Base-by-base conservation (phyloP, 2,113 vertebrate genomes). In the Pachypanchax playfairii region DNA sequence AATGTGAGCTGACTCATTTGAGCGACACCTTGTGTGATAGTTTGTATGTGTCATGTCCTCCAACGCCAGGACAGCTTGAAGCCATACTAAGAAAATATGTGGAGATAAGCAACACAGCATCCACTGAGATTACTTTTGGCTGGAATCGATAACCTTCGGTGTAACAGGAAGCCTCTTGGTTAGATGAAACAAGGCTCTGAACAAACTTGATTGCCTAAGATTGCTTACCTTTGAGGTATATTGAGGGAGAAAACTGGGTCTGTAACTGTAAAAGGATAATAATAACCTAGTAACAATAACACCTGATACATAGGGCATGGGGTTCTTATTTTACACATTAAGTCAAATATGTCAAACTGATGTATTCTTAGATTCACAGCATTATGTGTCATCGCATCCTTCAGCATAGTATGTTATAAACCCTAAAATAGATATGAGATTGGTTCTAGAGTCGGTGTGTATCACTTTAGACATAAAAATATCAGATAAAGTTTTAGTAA, bases 1-100 rank as follows among this genome's bases (percentile, higher is more conserved):
- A 84, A 87, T 78, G 68, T 77, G 53, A 75, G 64, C 59, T 49
- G 58, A 65, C 41, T 54, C 67, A 60, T 71, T 65, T 79, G 58
- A 83, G 55, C 60, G 62, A 52, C 62, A 73, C 61, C 60, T 66
- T 66, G 29, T 75, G 67, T 70, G 68, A 66, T 24, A 26, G n/a
- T 33, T 55, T 60, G 35, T 49, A 52, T 70, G 64, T 44, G 28
- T 48, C 7, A 41, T 1, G 1, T 67, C 21, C 33, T 65, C 18
- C 4, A 14, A 6, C 42, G 41, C 75, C 74, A 76, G 65, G 65
- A 78, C 78, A 74, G 80, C 80, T 70, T 67, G 70, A 54, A 62
- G 83, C 48, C 68, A 69, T 51, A 50, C 55, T 58, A 63, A 77
- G 43, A 70, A 83, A 82, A 80, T 55, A 78, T 66, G 72, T 52